These are phyloP conservation scores for Apostichopus parvimensis DNA, from an alignment of 35 echinoderm and acorn worm genomes.

Conservation along the genomic window DNA sequence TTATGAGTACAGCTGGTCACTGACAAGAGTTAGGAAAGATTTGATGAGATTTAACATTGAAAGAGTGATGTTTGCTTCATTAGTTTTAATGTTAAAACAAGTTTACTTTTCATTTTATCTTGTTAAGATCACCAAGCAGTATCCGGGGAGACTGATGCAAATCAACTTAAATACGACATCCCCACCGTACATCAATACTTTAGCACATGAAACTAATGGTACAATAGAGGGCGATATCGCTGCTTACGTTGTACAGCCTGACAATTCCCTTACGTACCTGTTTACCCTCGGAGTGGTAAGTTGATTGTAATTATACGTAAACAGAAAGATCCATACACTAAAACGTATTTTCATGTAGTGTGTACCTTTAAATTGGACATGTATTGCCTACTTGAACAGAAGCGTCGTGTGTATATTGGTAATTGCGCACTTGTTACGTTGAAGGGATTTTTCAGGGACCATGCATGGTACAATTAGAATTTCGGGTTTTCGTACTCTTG, in stretches of 20 bases:
- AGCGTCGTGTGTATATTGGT: background rate
- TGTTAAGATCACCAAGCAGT: constrained; percentile 56
- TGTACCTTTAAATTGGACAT: background rate
- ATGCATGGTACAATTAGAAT: too few relatives aligned
- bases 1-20: too few relatives aligned
- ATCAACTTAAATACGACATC: constrained; percentile 53
- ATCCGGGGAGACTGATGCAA: constrained; percentile 65
- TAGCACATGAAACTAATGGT: background rate
- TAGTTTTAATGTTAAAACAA: too few relatives aligned
- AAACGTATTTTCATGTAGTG: background rate
- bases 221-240: constrained; percentile 48
- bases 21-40: background rate
- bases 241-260: constrained; percentile 53
- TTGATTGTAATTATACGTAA: background rate
- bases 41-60: background rate
- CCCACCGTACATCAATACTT: constrained; percentile 42
- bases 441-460: too few relatives aligned
- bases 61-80: too few relatives aligned
- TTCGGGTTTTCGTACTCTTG: too few relatives aligned
- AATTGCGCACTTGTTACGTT: background rate
- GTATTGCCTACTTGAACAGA: background rate
- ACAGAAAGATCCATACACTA: background rate
- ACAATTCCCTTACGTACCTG: constrained; percentile 31
- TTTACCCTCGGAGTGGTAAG: constrained; percentile 61
- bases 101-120: background rate